Evolutionary conservation across 1,140 invertebrate genomes (phyloP).

Genomic region (Diorhabda elongata): DNA sequence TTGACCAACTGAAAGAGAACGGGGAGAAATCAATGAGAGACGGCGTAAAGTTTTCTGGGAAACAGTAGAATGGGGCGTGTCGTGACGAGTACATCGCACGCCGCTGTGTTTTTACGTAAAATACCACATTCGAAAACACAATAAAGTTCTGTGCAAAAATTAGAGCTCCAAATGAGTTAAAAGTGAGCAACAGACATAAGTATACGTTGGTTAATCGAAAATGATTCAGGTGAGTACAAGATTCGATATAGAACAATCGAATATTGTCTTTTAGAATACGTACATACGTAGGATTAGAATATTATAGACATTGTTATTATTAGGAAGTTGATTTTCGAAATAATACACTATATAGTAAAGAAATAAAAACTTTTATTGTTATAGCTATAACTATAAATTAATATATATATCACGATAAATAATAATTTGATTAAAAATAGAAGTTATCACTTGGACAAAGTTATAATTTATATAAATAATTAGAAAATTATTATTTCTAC

Average conservation of each 20-base stretch:
- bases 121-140: slow-evolving; percentile 12
- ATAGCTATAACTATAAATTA: no score
- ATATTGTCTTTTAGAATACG: no score
- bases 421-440: no score
- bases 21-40: slow-evolving; percentile 30
- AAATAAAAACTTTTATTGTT: no score
- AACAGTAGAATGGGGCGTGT: slow-evolving; percentile 39
- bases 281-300: no score
- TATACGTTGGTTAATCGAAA: slow-evolving; percentile 5
- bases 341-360: no score
- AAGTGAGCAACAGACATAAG: slow-evolving; percentile 8
- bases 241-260: background rate
- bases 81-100: slow-evolving; percentile 27
- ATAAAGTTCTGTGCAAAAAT: slow-evolving; percentile 1
- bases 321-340: no score
- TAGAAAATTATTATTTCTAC: no score
- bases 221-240: slow-evolving; percentile 13
- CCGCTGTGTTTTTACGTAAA: slow-evolving; percentile 12
- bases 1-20: slow-evolving; percentile 32
- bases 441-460: no score
- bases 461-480: no score
- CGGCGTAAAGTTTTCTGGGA: slow-evolving; percentile 29
- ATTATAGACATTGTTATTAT: no score
- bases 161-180: background rate
- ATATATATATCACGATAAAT: no score